Conservation (phyloP, 2,888 invertebrate species). For the Euproctis similis region DNA sequence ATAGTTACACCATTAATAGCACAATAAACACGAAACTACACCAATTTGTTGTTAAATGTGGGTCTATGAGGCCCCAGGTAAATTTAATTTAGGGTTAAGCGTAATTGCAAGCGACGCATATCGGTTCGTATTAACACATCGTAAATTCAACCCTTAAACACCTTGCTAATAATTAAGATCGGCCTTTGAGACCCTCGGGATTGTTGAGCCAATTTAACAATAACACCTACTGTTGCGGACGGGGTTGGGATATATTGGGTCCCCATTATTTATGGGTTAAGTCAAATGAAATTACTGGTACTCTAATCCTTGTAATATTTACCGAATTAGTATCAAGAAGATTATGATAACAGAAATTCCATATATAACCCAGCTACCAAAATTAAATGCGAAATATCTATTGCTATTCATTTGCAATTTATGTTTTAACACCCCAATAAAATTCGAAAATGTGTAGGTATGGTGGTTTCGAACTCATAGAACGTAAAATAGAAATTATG, state of each 20-base stretch:
- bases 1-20: slow-evolving; percentile 10
- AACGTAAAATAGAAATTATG: no score
- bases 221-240: slow-evolving; percentile 41
- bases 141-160: slow-evolving; percentile 69
- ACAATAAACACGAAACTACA: slow-evolving; percentile 19
- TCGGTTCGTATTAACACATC: slow-evolving; percentile 66
- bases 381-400: no score
- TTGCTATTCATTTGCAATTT: no score
- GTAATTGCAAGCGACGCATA: slow-evolving; percentile 58
- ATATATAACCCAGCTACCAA: no score
- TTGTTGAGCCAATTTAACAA: slow-evolving; percentile 56
- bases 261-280: slow-evolving; percentile 38
- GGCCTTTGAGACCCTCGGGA: slow-evolving; percentile 42
- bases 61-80: slow-evolving; percentile 53
- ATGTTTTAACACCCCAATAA: no score
- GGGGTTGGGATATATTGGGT: slow-evolving; percentile 41
- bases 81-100: slow-evolving; percentile 63
- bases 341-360: no score
- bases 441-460: no score
- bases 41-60: slow-evolving; percentile 24
- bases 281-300: slow-evolving; percentile 13
- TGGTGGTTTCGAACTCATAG: no score
- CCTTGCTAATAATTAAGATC: slow-evolving; percentile 72
- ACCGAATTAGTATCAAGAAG: no score
- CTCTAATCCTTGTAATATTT: slow-evolving; percentile 5